Evolutionary conservation across 1,140 invertebrate species (phyloP), one percentile per base, ranked within the genome.

Genomic region (Antheraea mylitta): DNA sequence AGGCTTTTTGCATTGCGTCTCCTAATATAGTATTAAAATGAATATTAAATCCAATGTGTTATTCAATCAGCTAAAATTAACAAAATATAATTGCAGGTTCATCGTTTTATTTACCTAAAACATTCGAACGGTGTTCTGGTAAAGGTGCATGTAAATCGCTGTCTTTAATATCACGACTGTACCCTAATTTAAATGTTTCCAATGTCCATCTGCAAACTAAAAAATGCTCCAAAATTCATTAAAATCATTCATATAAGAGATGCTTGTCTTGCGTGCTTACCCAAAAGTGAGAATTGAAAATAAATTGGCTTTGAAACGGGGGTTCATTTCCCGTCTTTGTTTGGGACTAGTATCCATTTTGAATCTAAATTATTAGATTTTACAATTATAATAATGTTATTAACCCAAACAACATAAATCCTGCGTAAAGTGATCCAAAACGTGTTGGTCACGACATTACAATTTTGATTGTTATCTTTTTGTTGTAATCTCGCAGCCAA

Each of bases 91-190:
- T 60, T 60, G 9, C 10, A 16, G 5, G 5, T n/a, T n/a, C 22
- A 61, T 61, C 8, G 9, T 64, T 18, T n/a, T 5, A n/a, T 37
- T 72, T 76, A 89, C 89, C 89, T 70, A 91, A 75, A 36, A 83
- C 64, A 74, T 92, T 85, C 7, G 94, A 94, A 10, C 79, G 85
- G 70, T 95, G 94, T 72, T 94, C 93, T 22, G 90, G 88, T 6
- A 95, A 80, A 16, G 94, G 93, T 6, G 86, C 86, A 75, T 94
- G 94, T 2, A 96, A 81, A 86, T 95, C 95, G 9, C 80, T 79
- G 61, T 93, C 90, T 72, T 93, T 90, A 16, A 95, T 91, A 72
- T 95, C 94, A 16, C 91, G 89, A 70, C 89, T 93, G 72, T 93
- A 93, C 0, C 94, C 94, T 36, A 90, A 75, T 67, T 84, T 81